These are phyloP conservation scores for Trissolcus brochymenae DNA, from an alignment of 2,888 invertebrate genomes.

Conservation along the genomic window DNA sequence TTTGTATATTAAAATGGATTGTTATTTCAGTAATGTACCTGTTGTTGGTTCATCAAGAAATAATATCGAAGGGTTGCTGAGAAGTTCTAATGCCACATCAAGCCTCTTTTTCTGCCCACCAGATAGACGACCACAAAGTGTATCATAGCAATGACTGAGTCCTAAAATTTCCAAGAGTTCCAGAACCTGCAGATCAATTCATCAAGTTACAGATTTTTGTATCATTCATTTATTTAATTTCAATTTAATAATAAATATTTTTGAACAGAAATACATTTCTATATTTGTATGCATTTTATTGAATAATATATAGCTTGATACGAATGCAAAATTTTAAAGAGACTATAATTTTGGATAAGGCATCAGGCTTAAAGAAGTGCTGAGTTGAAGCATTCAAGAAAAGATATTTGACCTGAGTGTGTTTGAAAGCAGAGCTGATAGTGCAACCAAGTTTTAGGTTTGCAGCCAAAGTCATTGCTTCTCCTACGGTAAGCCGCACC, in stretches of 20 bases:
- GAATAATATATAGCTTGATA: no score
- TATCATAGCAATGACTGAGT: constrained; percentile 82
- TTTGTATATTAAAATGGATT: no score
- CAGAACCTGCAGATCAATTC: constrained; percentile 79
- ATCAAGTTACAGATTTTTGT: not conserved
- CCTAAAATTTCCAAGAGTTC: constrained; percentile 86
- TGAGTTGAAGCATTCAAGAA: no score
- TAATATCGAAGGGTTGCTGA: constrained; percentile 91
- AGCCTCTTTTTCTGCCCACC: constrained; percentile 91
- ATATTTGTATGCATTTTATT: no score
- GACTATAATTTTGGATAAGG: not conserved
- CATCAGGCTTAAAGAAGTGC: not conserved
- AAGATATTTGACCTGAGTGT: constrained; percentile 80
- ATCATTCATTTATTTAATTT: no score
- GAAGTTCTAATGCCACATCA: constrained; percentile 88
- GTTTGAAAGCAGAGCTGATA: constrained; percentile 82
- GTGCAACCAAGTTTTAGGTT: constrained; percentile 87
- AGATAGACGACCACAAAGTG: constrained; percentile 84
- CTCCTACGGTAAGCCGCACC: constrained; percentile 85
- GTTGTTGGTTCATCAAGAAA: constrained; percentile 94
- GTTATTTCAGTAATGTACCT: constrained; percentile 61
- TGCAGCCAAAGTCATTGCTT: constrained; percentile 89
- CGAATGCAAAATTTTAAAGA: not conserved
- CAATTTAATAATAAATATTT: no score
- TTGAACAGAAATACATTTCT: no score